Base-by-base conservation (phyloP, 92 coral and sea anemone genomes). In the Diadumene lineata region DNA sequence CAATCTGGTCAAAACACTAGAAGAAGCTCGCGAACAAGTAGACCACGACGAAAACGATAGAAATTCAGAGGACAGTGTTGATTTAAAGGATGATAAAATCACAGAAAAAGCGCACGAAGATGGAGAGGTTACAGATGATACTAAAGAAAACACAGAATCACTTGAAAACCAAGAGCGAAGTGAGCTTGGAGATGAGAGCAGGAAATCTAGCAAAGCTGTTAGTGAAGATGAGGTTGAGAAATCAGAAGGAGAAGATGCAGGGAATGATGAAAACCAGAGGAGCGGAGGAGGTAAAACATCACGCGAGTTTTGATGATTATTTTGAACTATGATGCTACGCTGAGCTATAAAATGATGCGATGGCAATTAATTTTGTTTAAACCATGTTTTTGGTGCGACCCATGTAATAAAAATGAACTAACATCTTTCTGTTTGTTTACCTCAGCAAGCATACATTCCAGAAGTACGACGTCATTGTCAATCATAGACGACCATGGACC, bases 401-500 rank as follows among this genome's bases (percentile, higher is more conserved):
- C 48, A 38, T 38, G 48, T 13, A 38, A 38, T 6, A 13, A 38
- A 4, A 38, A 38, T 38, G 48, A n/a, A n/a, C 53, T 16, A 9
- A 9, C 53, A 9, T 46, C 16, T 46, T 16, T 46, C 16, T 16
- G 10, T 46, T 46, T 16, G 53, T 46, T 46, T 19, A 7, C n/a
- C n/a, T n/a, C 46, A 78, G 82, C 75, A 57, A 30, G 68, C 33
- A 1, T 23, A 24, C 69, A 78, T 33, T 78, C 82, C 19, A 66
- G 75, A 33, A 78, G 82, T 28, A 53, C 82, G 7, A 53, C 58
- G 17, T 78, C 82, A 7, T 60, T 78, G 43, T 78, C 82, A 16
- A 78, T 78, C 16, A 32, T 26, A 8, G 82, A 78, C 55, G 82
- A 78, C 51, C 74, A 68, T 26, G 82, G 82, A 1, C 82, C 82